Evolutionary conservation across 2,797 vertebrate genomes (phyloP).

Genomic region (Lithobates pipiens): DNA sequence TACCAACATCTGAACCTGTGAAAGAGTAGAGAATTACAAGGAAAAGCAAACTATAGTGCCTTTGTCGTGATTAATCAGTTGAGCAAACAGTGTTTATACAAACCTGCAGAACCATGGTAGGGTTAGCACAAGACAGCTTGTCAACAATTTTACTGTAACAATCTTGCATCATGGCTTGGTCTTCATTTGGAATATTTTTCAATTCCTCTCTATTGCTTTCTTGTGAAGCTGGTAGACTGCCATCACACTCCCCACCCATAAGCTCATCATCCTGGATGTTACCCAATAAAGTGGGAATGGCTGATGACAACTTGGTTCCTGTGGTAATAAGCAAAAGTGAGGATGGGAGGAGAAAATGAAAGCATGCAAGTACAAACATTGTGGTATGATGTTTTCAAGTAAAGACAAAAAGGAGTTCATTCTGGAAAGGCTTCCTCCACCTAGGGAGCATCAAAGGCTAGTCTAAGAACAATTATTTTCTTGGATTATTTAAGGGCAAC

Average conservation of each 20-base stretch:
- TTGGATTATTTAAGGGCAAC: too few relatives aligned
- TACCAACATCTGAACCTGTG: conserved; percentile 95
- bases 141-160: conserved; percentile 99
- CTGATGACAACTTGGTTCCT: conserved; percentile 92
- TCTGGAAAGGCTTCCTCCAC: too few relatives aligned
- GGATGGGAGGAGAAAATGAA: not conserved
- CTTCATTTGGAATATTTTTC: conserved; percentile 88
- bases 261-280: conserved; percentile 92
- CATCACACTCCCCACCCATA: conserved; percentile 82
- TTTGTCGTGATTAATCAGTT: too few relatives aligned
- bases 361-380: not conserved
- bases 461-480: too few relatives aligned
- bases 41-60: not conserved
- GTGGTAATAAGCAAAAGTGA: conserved; percentile 43
- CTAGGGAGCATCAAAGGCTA: too few relatives aligned
- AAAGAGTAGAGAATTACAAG: not conserved
- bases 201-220: conserved; percentile 85
- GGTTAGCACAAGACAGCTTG: conserved; percentile 92
- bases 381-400: too few relatives aligned
- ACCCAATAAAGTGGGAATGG: conserved; percentile 91
- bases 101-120: conserved; percentile 99
- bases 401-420: too few relatives aligned
- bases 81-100: not conserved
- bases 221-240: conserved; percentile 82
- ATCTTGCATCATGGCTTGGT: conserved; percentile 99